Conservation (phyloP, 2,797 vertebrate genomes). For the Malurus splendens region DNA sequence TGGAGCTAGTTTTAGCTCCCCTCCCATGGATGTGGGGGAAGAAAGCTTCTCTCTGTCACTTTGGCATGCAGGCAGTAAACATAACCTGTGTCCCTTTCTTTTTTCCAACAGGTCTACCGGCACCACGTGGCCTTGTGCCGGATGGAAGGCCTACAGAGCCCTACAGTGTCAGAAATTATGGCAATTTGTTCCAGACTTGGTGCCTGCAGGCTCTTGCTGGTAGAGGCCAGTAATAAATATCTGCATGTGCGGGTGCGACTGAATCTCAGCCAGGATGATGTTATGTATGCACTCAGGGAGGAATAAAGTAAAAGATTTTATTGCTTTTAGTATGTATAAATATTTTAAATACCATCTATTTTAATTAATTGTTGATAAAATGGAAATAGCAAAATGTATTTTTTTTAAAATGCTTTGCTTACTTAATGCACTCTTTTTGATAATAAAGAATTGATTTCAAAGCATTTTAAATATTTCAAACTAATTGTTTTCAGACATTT, state of each 20-base stretch:
- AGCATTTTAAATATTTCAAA: neutral
- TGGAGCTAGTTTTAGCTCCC: neutral
- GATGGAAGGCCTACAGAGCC: conserved; percentile 83
- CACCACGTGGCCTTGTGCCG: conserved; percentile 88
- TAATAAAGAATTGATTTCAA: neutral
- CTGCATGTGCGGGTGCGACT: conserved; percentile 84
- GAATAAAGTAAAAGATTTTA: conserved; percentile 56
- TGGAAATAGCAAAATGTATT: neutral
- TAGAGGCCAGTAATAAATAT: conserved; percentile 83
- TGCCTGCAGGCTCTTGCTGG: conserved; percentile 84
- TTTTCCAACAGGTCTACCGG: conserved; percentile 76
- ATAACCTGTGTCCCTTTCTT: neutral
- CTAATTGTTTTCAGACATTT: neutral
- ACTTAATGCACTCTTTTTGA: neutral
- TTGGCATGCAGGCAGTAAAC: neutral
- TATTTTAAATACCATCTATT: conserved; percentile 22
- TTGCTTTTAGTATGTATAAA: neutral
- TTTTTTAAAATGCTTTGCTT: neutral
- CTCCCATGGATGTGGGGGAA: neutral
- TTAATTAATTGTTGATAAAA: neutral
- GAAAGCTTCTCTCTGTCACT: neutral
- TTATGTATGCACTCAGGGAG: conserved; percentile 84
- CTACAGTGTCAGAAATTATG: conserved; percentile 82
- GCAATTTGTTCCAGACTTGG: conserved; percentile 82
- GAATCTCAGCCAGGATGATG: conserved; percentile 89